Evolutionary conservation across 2,888 invertebrate species (phyloP).

Genomic region (Sesia bembeciformis): DNA sequence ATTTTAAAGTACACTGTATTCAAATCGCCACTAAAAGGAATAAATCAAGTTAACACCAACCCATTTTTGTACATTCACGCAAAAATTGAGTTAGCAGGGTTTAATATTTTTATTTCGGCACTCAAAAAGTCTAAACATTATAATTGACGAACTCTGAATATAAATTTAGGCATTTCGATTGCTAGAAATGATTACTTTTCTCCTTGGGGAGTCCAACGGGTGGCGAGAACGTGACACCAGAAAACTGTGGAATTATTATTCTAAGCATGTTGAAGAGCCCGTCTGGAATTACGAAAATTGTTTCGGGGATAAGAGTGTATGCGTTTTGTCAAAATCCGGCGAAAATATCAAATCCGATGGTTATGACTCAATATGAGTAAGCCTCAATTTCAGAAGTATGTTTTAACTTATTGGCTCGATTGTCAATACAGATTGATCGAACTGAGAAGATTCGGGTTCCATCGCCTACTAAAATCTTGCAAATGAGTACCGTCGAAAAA

Average conservation of each 20-base stretch:
- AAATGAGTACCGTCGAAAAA: too few species aligned
- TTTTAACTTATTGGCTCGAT: too few species aligned
- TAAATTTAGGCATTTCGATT: conserved; percentile 57
- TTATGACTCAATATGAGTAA: too few species aligned
- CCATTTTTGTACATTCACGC: background rate
- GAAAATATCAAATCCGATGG: background rate
- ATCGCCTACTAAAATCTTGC: too few species aligned
- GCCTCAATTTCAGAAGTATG: too few species aligned
- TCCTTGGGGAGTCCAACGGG: conserved; percentile 51
- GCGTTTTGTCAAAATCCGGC: conserved; percentile 30
- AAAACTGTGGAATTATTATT: conserved; percentile 70
- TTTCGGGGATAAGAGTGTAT: conserved; percentile 51
- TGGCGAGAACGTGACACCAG: conserved; percentile 57
- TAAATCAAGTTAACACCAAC: background rate
- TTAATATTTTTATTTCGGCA: conserved; percentile 28
- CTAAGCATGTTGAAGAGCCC: conserved; percentile 57
- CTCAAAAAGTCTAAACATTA: conserved; percentile 39
- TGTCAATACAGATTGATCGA: too few species aligned
- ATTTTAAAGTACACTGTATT: background rate
- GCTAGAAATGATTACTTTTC: conserved; percentile 63
- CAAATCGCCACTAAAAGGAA: background rate
- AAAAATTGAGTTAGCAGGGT: conserved; percentile 10
- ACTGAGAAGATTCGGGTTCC: too few species aligned
- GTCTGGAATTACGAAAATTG: conserved; percentile 63
- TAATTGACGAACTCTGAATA: conserved; percentile 56